phyloP scores from a whole-genome alignment of 2,888 invertebrate species.

The Drosophila fulvimacula region DNA sequence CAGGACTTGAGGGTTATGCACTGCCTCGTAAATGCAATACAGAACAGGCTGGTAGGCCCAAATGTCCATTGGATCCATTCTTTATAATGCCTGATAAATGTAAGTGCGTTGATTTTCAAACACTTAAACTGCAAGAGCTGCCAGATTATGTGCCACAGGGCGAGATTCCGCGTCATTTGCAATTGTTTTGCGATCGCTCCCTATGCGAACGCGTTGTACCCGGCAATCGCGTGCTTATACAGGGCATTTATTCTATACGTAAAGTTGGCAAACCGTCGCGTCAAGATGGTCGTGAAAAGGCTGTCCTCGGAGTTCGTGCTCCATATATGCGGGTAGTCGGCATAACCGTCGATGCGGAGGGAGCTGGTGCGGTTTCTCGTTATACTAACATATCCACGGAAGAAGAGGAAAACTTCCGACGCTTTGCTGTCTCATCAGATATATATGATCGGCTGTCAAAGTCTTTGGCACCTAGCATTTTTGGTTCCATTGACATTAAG shows the following conservation, averaged over 20 bases:
- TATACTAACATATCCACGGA: slow-evolving; percentile 87
- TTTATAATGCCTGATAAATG: slow-evolving; percentile 99
- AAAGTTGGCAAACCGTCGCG: slow-evolving; percentile 89
- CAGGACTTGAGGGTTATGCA: slow-evolving; percentile 97
- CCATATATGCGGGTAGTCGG: slow-evolving; percentile 98
- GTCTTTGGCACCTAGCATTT: slow-evolving; percentile 99
- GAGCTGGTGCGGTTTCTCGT: slow-evolving; percentile 88
- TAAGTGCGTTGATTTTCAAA: slow-evolving; percentile 98
- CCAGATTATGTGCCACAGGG: slow-evolving; percentile 96
- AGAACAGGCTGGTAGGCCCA: slow-evolving; percentile 96
- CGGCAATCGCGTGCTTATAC: slow-evolving; percentile 96
- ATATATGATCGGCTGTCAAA: slow-evolving; percentile 94
- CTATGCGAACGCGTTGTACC: slow-evolving; percentile 98
- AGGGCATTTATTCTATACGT: slow-evolving; percentile 98
- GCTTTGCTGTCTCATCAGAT: slow-evolving; percentile 93
- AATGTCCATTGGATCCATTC: slow-evolving; percentile 98
- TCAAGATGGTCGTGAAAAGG: slow-evolving; percentile 90
- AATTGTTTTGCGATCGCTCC: slow-evolving; percentile 95
- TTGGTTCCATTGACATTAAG: slow-evolving; percentile 96
- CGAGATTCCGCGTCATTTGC: slow-evolving; percentile 98
- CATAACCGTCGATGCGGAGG: slow-evolving; percentile 93
- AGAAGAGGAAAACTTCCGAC: slow-evolving; percentile 88
- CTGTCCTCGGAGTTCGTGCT: slow-evolving; percentile 94
- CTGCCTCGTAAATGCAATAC: slow-evolving; percentile 97
- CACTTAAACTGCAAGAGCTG: slow-evolving; percentile 97